These are phyloP conservation scores for Nomada ruficornis DNA, from an alignment of 2,888 invertebrate species.

Conservation along the genomic window DNA sequence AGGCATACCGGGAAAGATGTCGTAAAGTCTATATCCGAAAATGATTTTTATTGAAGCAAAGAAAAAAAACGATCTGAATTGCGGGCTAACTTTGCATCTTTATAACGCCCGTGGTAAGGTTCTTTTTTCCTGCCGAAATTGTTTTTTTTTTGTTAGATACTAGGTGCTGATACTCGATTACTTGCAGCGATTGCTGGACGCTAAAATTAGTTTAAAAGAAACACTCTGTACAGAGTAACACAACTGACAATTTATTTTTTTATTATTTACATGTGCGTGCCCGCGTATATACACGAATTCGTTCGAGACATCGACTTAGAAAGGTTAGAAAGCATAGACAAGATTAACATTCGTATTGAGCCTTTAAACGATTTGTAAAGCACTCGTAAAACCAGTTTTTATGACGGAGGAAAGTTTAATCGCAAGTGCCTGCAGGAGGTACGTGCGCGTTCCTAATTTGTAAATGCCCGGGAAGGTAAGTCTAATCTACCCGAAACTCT, in stretches of 20 bases:
- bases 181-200: slow-evolving; percentile 21
- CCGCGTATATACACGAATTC: background rate
- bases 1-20: background rate
- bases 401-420: slow-evolving; percentile 18
- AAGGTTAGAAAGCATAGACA: background rate
- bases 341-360: background rate
- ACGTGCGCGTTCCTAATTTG: background rate
- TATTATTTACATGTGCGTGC: no score
- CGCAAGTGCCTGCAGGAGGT: background rate
- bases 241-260: slow-evolving; percentile 25
- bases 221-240: slow-evolving; percentile 43
- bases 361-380: slow-evolving; percentile 16
- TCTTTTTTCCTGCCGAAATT: background rate
- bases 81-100: background rate
- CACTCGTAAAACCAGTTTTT: slow-evolving; percentile 30
- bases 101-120: background rate
- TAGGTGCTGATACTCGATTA: slow-evolving; percentile 10
- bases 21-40: background rate
- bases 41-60: background rate
- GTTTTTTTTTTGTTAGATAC: background rate
- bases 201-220: slow-evolving; percentile 45
- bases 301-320: background rate
- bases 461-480: background rate
- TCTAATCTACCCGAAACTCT: background rate
- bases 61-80: background rate